Base-by-base conservation (phyloP, 2,888 invertebrate species). In the Leucoptera coffeella region DNA sequence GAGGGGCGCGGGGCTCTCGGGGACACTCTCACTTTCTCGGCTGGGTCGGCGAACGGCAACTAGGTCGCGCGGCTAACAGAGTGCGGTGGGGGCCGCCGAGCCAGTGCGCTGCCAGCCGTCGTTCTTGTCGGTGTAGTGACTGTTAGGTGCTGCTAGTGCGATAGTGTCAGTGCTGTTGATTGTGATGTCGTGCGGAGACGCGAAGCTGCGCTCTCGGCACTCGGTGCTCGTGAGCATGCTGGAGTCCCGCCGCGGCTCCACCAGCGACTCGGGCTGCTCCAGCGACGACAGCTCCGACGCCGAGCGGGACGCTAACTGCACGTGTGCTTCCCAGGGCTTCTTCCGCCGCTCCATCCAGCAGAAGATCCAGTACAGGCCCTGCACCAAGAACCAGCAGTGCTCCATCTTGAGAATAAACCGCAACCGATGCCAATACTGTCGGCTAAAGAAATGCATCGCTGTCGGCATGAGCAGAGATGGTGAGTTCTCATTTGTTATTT, bases 401-500 rank as follows among this genome's bases (percentile, higher is more conserved):
- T 88, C 91, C 71, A 95, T 96, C 53, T 79, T 95, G 41, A 80
- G 95, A 46, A 93, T 95, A 74, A 96, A 95, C 77, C 81, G 95
- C 58, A 96, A 96, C 72, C 84, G 95, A 50, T 96, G 96, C 73
- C 96, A 96, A 65, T 94, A 95, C 64, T 96, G 95, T 75, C 82
- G 96, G 41, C 80, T 96, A 62, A 94, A 95, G 77, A 96, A 96
- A 78, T 96, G 95, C 76, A 93, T 95, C 61, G 89, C 92, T 36
- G 95, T 95, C 39, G 96, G 96, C 62, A 96, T 96, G 96, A 93
- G 93, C 72, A 78, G 95, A 74, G 95, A 96, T 78, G 95, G 95
- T 96, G 67, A 91, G 93, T 84, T 41, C 7, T n/a, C 3, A 5
- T 17, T n/a, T 27, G 95, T 96, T 65, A 91, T 93, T 84, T 41